These are phyloP conservation scores for Linnaemya tessellans DNA, from an alignment of 2,888 invertebrate genomes.

Conservation along the genomic window DNA sequence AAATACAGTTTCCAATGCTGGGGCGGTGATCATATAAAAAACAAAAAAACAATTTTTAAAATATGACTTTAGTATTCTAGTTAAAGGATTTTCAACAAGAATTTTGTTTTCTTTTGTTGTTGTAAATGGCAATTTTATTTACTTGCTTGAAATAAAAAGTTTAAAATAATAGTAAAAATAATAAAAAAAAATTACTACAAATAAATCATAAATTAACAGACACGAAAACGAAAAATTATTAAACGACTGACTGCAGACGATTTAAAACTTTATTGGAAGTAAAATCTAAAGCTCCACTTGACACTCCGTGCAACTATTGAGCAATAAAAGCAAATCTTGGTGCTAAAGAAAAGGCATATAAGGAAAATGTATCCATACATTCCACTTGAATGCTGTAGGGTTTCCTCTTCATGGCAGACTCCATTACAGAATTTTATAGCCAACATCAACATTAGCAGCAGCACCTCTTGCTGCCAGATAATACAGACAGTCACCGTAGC, in stretches of 20 bases:
- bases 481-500: too few relatives aligned
- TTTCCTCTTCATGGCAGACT: constrained; percentile 39
- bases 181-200: background rate
- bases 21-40: too few relatives aligned
- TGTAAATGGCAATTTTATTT: constrained; percentile 58
- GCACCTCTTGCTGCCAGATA: too few relatives aligned
- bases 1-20: too few relatives aligned
- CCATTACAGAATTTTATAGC: background rate
- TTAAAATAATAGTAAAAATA: background rate
- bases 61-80: too few relatives aligned
- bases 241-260: constrained; percentile 5
- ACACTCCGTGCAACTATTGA: constrained; percentile 68
- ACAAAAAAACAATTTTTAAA: too few relatives aligned
- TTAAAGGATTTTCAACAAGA: too few relatives aligned
- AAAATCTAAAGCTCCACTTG: constrained; percentile 2
- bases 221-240: background rate
- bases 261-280: constrained; percentile 13
- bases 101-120: too few relatives aligned
- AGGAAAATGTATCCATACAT: constrained; percentile 6
- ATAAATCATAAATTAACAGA: background rate
- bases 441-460: background rate
- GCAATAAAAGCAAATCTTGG: constrained; percentile 41
- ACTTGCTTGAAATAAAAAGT: constrained; percentile 24
- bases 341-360: background rate
- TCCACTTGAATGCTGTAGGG: constrained; percentile 32